Conservation (phyloP, 2,797 vertebrate species). For the Hemibagrus guttatus region DNA sequence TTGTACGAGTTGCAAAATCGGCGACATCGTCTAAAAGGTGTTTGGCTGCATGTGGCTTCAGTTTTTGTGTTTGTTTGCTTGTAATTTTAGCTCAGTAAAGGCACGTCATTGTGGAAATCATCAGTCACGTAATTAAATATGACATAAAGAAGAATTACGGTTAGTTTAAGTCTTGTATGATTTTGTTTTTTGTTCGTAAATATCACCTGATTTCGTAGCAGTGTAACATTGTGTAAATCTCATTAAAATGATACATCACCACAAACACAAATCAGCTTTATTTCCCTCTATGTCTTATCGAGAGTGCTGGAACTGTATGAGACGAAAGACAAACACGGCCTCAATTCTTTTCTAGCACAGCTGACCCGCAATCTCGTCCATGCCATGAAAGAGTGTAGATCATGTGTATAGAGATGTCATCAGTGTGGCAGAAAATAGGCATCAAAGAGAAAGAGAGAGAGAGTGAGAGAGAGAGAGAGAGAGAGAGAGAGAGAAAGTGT, state of each 20-base stretch:
- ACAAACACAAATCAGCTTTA: neutral
- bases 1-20: neutral
- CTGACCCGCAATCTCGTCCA: conserved; percentile 55
- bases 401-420: conserved; percentile 58
- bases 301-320: neutral
- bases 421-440: conserved; percentile 58
- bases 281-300: neutral
- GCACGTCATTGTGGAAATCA: neutral
- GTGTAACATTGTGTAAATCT: neutral
- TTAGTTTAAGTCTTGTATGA: neutral
- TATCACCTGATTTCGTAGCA: neutral
- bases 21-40: neutral
- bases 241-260: neutral
- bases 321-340: neutral
- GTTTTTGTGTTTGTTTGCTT: neutral
- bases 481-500: conserved; percentile 48
- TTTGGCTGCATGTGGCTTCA: neutral
- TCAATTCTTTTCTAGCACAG: conserved; percentile 17
- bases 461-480: conserved; percentile 56
- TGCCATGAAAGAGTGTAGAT: conserved; percentile 52
- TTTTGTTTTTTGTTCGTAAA: neutral
- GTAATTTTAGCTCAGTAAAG: neutral
- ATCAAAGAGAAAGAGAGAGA: conserved; percentile 61
- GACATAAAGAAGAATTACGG: neutral
- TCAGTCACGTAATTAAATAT: too few species aligned